Conservation (phyloP, 2,113 vertebrate species). For the Neolamprologus brichardi region DNA sequence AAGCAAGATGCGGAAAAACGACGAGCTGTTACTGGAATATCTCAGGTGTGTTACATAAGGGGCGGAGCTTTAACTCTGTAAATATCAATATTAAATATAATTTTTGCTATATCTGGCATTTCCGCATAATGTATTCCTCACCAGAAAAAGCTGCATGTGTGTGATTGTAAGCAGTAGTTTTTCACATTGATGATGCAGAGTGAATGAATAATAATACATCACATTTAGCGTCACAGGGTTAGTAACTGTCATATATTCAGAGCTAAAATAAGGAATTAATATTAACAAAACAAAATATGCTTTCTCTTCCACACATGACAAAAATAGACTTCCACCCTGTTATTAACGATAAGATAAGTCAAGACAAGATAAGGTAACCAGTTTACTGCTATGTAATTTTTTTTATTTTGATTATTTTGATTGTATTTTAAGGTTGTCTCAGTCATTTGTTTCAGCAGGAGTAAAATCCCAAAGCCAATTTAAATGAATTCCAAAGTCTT, state of each 20-base stretch:
- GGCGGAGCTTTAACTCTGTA: neutral
- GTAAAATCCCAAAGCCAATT: neutral
- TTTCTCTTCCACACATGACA: neutral
- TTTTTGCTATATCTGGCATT: rapidly evolving
- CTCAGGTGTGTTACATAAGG: neutral
- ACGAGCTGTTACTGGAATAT: neutral
- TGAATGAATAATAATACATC: neutral
- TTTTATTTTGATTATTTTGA: neutral
- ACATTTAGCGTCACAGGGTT: neutral
- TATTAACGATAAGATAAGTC: neutral
- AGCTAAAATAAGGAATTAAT: neutral
- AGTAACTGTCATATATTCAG: neutral
- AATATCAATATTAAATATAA: neutral
- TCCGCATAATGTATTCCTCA: neutral
- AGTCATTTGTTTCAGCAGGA: neutral
- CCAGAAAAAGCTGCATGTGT: neutral
- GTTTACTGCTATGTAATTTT: neutral
- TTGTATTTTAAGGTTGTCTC: neutral
- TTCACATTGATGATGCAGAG: neutral
- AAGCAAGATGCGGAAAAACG: neutral
- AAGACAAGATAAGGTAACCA: neutral
- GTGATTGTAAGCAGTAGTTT: neutral
- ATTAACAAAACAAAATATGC: neutral
- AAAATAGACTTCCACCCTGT: neutral
- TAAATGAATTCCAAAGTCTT: neutral